Conservation (phyloP, 92 coral and sea anemone species). For the Heteractis magnifica region DNA sequence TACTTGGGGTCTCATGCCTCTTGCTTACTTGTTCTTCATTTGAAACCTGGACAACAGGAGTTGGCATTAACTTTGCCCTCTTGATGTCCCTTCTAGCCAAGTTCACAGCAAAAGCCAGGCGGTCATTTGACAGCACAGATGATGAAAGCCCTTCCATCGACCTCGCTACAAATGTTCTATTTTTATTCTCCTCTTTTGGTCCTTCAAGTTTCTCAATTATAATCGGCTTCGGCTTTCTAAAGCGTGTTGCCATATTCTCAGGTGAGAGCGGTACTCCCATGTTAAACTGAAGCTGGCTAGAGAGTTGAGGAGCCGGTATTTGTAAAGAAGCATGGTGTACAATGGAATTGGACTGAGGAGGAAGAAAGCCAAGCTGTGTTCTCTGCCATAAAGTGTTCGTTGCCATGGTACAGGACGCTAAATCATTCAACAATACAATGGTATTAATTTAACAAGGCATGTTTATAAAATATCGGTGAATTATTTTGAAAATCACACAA, state of each 20-base stretch:
- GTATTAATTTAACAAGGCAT: background rate
- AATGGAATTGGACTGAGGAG: conserved; percentile 31
- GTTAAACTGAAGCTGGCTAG: conserved; percentile 83
- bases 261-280: conserved; percentile 68
- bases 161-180: conserved; percentile 29
- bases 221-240: conserved; percentile 87
- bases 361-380: conserved; percentile 61
- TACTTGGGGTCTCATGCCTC: conserved; percentile 21
- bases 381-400: conserved; percentile 61
- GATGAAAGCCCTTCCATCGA: conserved; percentile 26
- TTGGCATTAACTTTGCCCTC: conserved; percentile 60
- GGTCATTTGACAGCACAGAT: conserved; percentile 60
- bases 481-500: background rate
- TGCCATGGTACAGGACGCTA: conserved; percentile 45
- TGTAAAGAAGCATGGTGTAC: background rate
- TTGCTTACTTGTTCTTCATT: conserved; percentile 28
- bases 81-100: conserved; percentile 88
- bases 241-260: conserved; percentile 74
- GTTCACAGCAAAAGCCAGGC: conserved; percentile 82
- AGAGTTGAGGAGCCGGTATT: conserved; percentile 50
- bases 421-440: background rate
- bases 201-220: conserved; percentile 74
- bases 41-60: conserved; percentile 30
- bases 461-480: background rate
- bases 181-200: conserved; percentile 16